A percentile compares a stretch with the other conserved stretches of the same genome.
Conservation (phyloP, 2,113 vertebrate species). For the Corvus moneduloides region DNA sequence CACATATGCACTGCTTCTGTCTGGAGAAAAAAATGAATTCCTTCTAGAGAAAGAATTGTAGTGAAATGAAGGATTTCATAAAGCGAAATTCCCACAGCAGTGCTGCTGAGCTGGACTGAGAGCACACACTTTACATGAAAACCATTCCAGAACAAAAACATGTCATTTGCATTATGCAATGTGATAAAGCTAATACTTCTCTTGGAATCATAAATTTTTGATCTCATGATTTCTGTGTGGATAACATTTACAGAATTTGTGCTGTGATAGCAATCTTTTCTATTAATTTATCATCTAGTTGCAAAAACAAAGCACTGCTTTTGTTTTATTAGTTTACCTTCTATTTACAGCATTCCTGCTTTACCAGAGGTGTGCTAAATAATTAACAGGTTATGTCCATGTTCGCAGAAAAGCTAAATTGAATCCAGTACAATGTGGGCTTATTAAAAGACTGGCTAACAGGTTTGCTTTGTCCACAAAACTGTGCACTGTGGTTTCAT, state of each 20-base stretch:
- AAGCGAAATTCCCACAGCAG: background rate
- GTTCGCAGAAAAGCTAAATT: conserved; percentile 46
- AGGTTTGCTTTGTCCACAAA: conserved; percentile 34
- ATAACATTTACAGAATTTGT: background rate
- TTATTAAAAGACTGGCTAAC: conserved; percentile 53
- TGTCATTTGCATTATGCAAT: background rate
- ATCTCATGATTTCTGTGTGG: background rate
- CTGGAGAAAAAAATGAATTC: background rate
- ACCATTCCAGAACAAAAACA: background rate
- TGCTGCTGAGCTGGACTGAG: background rate
- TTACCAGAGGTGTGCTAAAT: conserved; percentile 49
- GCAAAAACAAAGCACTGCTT: background rate
- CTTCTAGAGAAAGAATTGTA: background rate
- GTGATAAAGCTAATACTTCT: background rate
- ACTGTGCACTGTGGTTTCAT: conserved; percentile 20
- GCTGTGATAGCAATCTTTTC: background rate
- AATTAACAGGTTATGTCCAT: conserved; percentile 48
- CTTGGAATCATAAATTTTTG: background rate
- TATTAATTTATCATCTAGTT: conserved; percentile 7
- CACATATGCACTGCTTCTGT: background rate
- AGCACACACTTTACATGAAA: background rate
- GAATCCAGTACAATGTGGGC: conserved; percentile 4
- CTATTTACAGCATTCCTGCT: conserved; percentile 11
- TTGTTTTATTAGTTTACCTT: conserved; percentile 40
- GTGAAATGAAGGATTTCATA: background rate